These are phyloP conservation scores for Drosophila burlai DNA, from an alignment of 1,140 invertebrate genomes.

Conservation along the genomic window DNA sequence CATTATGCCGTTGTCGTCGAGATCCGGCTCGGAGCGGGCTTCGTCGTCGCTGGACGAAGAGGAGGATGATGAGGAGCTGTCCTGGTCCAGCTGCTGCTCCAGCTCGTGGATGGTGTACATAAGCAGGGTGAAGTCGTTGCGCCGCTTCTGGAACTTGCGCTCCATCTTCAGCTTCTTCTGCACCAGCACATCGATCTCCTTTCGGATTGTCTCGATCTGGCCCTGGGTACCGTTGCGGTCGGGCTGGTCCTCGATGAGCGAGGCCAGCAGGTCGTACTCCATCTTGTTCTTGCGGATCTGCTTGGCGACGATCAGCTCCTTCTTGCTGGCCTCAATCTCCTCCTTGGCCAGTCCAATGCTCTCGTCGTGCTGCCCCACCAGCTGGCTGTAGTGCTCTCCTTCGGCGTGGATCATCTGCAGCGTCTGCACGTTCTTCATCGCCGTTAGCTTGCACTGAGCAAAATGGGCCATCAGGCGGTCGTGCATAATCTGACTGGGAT, in stretches of 20 bases:
- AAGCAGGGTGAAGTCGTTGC: constrained; percentile 96
- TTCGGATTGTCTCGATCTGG: constrained; percentile 90
- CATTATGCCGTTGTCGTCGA: constrained; percentile 72
- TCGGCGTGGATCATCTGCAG: constrained; percentile 94
- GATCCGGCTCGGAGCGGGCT: constrained; percentile 30
- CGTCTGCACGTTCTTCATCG: constrained; percentile 92
- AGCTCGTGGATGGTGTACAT: constrained; percentile 92
- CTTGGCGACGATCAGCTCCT: constrained; percentile 92
- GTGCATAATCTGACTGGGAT: constrained; percentile 87
- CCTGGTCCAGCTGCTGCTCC: constrained; percentile 90
- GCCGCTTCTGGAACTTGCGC: constrained; percentile 91
- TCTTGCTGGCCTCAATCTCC: constrained; percentile 91
- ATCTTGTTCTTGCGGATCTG: constrained; percentile 94
- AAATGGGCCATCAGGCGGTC: constrained; percentile 93
- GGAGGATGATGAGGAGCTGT: constrained; percentile 52
- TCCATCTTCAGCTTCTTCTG: constrained; percentile 90
- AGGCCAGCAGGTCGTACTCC: constrained; percentile 96
- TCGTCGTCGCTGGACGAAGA: constrained; percentile 53
- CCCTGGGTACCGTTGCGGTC: constrained; percentile 93
- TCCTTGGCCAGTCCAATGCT: constrained; percentile 91
- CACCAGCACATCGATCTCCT: constrained; percentile 89
- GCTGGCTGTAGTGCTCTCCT: constrained; percentile 92
- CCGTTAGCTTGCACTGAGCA: constrained; percentile 94
- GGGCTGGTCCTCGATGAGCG: constrained; percentile 95
- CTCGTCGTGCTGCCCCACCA: constrained; percentile 91